A percentile compares a stretch with the other conserved stretches of the same genome.
phyloP scores from a whole-genome alignment of 2,888 invertebrate genomes.

The Thereva nobilitata region DNA sequence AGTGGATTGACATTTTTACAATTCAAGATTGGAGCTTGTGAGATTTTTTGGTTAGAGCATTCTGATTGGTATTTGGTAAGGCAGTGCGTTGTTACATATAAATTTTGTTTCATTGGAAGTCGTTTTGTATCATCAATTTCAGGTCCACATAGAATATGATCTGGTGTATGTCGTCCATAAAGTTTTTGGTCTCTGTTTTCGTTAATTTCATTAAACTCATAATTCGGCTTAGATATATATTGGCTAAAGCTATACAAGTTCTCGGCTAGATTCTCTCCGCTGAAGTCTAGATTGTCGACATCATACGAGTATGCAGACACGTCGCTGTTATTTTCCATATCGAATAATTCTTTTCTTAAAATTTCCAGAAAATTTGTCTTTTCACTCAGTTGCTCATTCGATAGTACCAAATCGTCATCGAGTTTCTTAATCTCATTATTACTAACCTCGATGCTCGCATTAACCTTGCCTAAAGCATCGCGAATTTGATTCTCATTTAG shows the following conservation, averaged over 20 bases:
- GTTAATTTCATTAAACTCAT: conserved; percentile 41
- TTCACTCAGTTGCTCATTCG: conserved; percentile 62
- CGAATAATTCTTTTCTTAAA: conserved; percentile 59
- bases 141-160: conserved; percentile 1
- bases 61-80: conserved; percentile 8
- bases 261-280: conserved; percentile 33
- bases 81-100: neutral
- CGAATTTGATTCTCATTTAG: conserved; percentile 58
- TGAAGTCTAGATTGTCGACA: conserved; percentile 17
- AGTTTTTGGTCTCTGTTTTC: conserved; percentile 34
- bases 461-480: conserved; percentile 57
- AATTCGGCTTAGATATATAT: conserved; percentile 41
- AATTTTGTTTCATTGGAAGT: neutral
- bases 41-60: conserved; percentile 36
- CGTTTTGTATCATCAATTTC: neutral
- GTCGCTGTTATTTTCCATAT: conserved; percentile 4
- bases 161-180: conserved; percentile 23
- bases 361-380: conserved; percentile 63
- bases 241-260: conserved; percentile 40
- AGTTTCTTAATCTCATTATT: conserved; percentile 63
- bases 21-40: conserved; percentile 19
- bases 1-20: conserved; percentile 29
- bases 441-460: conserved; percentile 61
- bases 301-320: neutral
- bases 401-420: conserved; percentile 60